These are phyloP conservation scores for Ryuthela nishihirai DNA, from an alignment of 2,888 invertebrate genomes.

Conservation along the genomic window DNA sequence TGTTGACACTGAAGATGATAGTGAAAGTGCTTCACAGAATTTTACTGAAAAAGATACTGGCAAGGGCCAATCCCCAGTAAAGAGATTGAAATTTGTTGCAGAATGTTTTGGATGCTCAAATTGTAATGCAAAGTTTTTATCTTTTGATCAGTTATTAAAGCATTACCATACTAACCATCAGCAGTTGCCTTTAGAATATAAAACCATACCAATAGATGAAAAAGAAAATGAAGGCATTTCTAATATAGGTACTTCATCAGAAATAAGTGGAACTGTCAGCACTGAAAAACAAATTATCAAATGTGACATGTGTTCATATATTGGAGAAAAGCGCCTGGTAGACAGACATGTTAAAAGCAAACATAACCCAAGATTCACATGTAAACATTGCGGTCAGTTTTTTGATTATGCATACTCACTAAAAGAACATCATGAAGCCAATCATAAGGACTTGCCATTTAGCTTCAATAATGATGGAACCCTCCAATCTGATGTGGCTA, in stretches of 20 bases:
- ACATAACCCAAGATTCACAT: conserved; percentile 20
- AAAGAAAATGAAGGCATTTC: too few relatives aligned
- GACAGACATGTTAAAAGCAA: conserved; percentile 9
- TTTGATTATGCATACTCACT: conserved; percentile 20
- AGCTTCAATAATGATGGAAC: conserved; percentile 19
- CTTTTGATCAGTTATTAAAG: background rate
- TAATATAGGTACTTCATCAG: background rate
- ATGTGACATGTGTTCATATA: conserved; percentile 24
- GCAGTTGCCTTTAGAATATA: too few relatives aligned
- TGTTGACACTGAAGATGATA: too few relatives aligned
- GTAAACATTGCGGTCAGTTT: conserved; percentile 15
- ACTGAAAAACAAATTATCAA: conserved; percentile 8
- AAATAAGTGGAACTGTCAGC: background rate
- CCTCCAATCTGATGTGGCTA: too few relatives aligned
- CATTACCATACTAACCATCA: conserved; percentile 8
- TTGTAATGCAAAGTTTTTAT: conserved; percentile 16
- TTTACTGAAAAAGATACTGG: too few relatives aligned
- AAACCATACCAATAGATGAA: too few relatives aligned
- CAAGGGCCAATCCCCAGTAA: too few relatives aligned
- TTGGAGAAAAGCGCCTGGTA: background rate
- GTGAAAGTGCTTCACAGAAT: too few relatives aligned
- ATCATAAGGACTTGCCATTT: conserved; percentile 12
- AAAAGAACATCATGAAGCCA: conserved; percentile 20
- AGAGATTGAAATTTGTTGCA: conserved; percentile 1
- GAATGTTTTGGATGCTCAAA: conserved; percentile 9